Evolutionary conservation across 2,888 invertebrate species (phyloP), one percentile per base, ranked within the genome.

Genomic region (Aporophyla nigra): DNA sequence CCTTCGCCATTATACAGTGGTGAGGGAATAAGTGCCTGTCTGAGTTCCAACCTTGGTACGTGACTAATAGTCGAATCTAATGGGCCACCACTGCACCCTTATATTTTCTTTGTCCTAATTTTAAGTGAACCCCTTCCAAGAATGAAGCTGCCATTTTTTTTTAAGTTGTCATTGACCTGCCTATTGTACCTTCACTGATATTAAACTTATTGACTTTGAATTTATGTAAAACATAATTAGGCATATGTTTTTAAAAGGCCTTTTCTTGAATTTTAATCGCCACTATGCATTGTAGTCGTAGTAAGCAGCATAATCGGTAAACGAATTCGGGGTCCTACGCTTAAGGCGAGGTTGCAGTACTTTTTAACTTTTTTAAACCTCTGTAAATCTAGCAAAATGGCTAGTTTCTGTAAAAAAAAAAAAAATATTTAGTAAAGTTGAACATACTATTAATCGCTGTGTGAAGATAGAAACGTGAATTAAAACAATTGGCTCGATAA

Each of bases 191-290:
- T 27, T 6, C 14, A 16, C 3, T 16, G 0, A 7, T 27, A 27
- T 24, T 53, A 53, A 53, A 63, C 43, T 5, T 43, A 65, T 19
- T 53, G 27, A 51, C 80, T 71, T 80, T 79, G 72, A 80, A 46
- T 53, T 33, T 63, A 71, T 71, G 51, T 51, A 61, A 76, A 76
- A 12, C n/a, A 46, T 43, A n/a, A 68, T 24, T 19, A 56, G 19
- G 1, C 12, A 21, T 53, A 59, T 0, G 14, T 33, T 53, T 62
- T 51, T 51, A 21, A 54, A 71, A 51, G 49, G 61, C 49, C 54
- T 51, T 61, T 80, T 66, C 59, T 78, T 66, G 53, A 72, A 79
- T 70, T 49, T 78, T 56, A 51, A 77, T 77, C 43, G 21, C 16
- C 43, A 71, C 33, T 67, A 49, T 14, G 53, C 59, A 61, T 27